phyloP scores from a whole-genome alignment of 2,797 vertebrate species.

The Clamator glandarius region DNA sequence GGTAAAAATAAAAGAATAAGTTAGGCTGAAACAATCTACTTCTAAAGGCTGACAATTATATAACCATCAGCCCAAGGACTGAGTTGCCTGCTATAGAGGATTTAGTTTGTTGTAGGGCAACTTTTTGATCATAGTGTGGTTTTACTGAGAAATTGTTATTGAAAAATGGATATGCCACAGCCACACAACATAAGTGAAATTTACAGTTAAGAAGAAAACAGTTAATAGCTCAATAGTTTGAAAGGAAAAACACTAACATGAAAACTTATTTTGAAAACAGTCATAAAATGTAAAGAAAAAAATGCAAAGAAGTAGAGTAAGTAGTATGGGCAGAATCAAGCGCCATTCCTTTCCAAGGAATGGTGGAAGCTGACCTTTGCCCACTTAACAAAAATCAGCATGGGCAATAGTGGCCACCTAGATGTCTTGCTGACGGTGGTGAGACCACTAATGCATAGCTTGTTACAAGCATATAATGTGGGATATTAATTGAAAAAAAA shows the following conservation, averaged over 20 bases:
- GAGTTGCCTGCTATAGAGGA: not conserved
- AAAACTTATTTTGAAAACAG: not conserved
- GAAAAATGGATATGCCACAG: not conserved
- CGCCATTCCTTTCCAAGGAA: not conserved
- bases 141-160: not conserved
- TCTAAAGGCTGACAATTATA: not conserved
- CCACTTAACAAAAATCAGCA: not conserved
- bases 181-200: not conserved
- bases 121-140: not conserved
- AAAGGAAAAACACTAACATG: not conserved
- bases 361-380: accelerated
- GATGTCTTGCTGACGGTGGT: not conserved
- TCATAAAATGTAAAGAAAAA: not conserved
- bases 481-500: not conserved
- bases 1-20: not conserved
- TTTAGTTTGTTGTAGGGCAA: not conserved
- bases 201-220: not conserved
- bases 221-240: not conserved
- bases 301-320: not conserved
- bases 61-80: not conserved
- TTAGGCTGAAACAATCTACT: not conserved
- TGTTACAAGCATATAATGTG: not conserved
- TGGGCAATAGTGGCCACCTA: not conserved
- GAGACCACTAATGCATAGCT: not conserved
- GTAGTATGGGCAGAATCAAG: not conserved